Evolutionary conservation across 53 echinoderm and acorn worm species (phyloP), one percentile per base, ranked within the genome.

Genomic region (Paracentrotus lividus): DNA sequence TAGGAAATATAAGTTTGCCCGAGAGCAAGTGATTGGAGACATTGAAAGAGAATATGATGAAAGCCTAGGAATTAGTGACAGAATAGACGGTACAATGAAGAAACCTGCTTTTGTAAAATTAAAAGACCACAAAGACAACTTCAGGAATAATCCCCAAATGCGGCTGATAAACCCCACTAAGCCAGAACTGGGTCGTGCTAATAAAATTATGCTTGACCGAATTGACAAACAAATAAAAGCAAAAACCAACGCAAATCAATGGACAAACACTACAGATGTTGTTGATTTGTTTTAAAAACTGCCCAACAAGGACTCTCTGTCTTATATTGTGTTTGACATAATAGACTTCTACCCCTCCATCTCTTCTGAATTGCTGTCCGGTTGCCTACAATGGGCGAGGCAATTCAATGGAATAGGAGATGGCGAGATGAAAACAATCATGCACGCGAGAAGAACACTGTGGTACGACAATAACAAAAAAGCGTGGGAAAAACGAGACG

Each of bases 81-180:
- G n/a, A n/a, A n/a, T n/a, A n/a, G n/a, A n/a, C n/a, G n/a, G n/a
- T n/a, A n/a, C n/a, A n/a, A n/a, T n/a, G n/a, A n/a, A n/a, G n/a
- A n/a, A n/a, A n/a, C n/a, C n/a, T n/a, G n/a, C n/a, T n/a, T n/a
- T n/a, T n/a, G n/a, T n/a, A n/a, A n/a, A n/a, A n/a, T n/a, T n/a
- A n/a, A n/a, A n/a, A n/a, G n/a, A n/a, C n/a, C n/a, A n/a, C n/a
- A n/a, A n/a, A n/a, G n/a, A n/a, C n/a, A n/a, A n/a, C n/a, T n/a
- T n/a, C n/a, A n/a, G n/a, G n/a, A n/a, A n/a, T n/a, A 93, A 81
- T 38, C 93, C 34, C 0, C 49, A 85, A 1, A 93, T 93, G 21
- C 47, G 85, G 38, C 90, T 95, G 2, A 84, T 93, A 43, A 89
- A 95, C 91, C 95, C 93, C 20, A 77, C 90, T 1, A 95, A 95